phyloP scores from a whole-genome alignment of 2,888 invertebrate species.

The Torymus auratus region DNA sequence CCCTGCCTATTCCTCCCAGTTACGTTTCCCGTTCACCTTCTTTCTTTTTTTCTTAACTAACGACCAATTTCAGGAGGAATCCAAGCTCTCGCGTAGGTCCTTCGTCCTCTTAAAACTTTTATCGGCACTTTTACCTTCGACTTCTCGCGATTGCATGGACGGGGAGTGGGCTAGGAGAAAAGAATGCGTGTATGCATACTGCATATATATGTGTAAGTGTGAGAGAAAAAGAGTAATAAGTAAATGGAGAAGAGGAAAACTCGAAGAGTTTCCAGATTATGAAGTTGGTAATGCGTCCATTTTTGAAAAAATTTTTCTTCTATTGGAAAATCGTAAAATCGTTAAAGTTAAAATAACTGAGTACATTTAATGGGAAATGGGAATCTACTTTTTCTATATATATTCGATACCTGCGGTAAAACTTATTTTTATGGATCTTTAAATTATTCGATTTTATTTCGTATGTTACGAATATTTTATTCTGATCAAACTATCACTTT shows the following conservation, averaged over 20 bases:
- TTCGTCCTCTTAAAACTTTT: constrained; percentile 48
- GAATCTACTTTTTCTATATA: too few relatives aligned
- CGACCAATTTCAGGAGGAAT: constrained; percentile 46
- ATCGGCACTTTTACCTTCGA: constrained; percentile 32
- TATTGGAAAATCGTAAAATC: background rate
- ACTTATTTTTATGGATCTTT: too few relatives aligned
- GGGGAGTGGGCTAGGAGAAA: background rate
- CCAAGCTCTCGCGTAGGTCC: constrained; percentile 15
- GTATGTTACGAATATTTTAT: too few relatives aligned
- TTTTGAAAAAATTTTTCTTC: background rate
- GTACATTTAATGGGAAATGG: background rate
- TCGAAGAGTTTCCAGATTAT: constrained; percentile 14
- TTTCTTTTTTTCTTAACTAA: constrained; percentile 39
- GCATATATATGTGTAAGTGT: background rate
- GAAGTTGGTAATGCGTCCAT: background rate
- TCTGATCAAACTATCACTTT: too few relatives aligned
- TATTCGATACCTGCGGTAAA: too few relatives aligned
- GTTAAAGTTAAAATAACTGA: background rate
- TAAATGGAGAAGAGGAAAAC: background rate
- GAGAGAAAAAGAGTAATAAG: background rate
- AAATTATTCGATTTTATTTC: too few relatives aligned
- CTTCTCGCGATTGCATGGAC: constrained; percentile 35
- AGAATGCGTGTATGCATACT: background rate
- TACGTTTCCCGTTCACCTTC: constrained; percentile 13
- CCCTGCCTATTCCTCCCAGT: constrained; percentile 44